Percentiles rank a stretch among this genome's conserved stretches.
Evolutionary conservation across 2,888 invertebrate species (phyloP).

Genomic region (Tetrapedia diversipes): DNA sequence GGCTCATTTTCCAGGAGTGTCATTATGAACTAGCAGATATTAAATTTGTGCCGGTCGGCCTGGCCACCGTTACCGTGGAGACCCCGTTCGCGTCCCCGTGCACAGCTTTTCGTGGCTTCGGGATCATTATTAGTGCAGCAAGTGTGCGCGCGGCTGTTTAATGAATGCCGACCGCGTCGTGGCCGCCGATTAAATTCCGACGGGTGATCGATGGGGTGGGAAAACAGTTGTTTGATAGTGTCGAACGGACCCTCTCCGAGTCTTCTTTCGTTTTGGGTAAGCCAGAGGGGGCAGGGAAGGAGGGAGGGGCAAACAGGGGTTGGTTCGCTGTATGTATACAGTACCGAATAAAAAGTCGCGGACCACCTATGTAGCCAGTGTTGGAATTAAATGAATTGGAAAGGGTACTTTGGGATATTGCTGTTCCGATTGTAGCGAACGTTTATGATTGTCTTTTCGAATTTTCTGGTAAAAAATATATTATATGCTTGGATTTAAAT

Average conservation of each 20-base stretch:
- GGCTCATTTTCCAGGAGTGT: constrained; percentile 72
- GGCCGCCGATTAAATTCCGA: constrained; percentile 68
- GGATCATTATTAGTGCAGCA: constrained; percentile 71
- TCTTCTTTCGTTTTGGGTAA: background rate
- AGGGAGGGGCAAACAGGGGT: too few relatives aligned
- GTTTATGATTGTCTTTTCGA: too few relatives aligned
- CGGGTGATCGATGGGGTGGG: constrained; percentile 60
- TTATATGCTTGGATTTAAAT: too few relatives aligned
- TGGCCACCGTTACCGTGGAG: constrained; percentile 74
- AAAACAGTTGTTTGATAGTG: constrained; percentile 50
- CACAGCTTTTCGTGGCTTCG: constrained; percentile 66
- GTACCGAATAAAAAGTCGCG: too few relatives aligned
- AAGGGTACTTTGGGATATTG: too few relatives aligned
- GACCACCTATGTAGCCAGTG: too few relatives aligned
- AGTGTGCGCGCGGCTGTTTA: constrained; percentile 63
- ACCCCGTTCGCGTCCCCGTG: constrained; percentile 63
- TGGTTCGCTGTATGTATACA: background rate
- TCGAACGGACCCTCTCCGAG: background rate
- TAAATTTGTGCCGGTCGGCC: constrained; percentile 72
- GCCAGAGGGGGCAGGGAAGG: too few relatives aligned
- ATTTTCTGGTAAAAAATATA: too few relatives aligned
- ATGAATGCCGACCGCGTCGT: constrained; percentile 63
- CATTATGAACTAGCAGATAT: constrained; percentile 73
- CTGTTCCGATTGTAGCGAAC: too few relatives aligned
- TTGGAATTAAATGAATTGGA: too few relatives aligned